phyloP scores from a whole-genome alignment of 2,113 vertebrate species.

The Gavia stellata region DNA sequence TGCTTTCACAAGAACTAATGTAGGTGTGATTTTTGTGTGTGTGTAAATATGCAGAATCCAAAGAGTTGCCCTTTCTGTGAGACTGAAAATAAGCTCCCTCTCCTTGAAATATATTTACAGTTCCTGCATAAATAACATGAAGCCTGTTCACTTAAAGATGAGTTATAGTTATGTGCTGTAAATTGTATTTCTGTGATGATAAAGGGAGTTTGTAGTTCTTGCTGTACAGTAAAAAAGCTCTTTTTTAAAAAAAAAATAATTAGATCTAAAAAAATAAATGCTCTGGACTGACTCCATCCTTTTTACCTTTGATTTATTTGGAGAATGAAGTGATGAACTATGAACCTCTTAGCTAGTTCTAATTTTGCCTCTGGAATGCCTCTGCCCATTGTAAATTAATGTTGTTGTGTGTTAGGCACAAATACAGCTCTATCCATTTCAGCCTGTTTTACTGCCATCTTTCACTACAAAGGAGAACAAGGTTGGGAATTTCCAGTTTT shows the following conservation, averaged over 20 bases:
- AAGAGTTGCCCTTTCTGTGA: background rate
- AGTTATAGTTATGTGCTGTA: background rate
- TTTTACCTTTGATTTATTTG: conserved; percentile 8
- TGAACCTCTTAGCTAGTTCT: background rate
- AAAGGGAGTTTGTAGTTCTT: background rate
- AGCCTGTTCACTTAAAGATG: background rate
- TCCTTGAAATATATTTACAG: background rate
- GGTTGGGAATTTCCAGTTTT: background rate
- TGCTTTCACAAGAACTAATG: background rate
- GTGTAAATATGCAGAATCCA: background rate
- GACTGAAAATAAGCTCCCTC: background rate
- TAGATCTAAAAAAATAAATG: background rate
- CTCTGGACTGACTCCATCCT: background rate
- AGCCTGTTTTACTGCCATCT: background rate
- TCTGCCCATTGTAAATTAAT: background rate
- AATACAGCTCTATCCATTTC: background rate
- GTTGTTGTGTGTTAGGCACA: background rate
- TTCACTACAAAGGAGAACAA: background rate
- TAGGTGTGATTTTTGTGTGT: background rate
- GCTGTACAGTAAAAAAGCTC: background rate
- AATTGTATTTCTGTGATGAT: background rate
- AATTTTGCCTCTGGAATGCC: background rate
- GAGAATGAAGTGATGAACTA: background rate
- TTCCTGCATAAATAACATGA: background rate
- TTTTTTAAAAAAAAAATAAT: background rate